Conservation (phyloP, 2,113 vertebrate genomes). For the Oceanites oceanicus region DNA sequence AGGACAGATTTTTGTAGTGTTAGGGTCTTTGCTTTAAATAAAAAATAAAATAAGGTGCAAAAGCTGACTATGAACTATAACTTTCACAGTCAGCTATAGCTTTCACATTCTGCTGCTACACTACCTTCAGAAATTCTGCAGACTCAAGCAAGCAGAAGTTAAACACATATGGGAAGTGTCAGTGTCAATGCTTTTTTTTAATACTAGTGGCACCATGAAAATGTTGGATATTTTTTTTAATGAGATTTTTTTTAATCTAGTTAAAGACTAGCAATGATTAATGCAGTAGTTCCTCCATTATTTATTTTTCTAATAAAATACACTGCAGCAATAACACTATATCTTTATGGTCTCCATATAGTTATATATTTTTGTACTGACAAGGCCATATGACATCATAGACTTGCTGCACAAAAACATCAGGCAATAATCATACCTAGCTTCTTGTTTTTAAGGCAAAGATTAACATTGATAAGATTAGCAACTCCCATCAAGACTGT, state of each 20-base stretch:
- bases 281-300: background rate
- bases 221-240: background rate
- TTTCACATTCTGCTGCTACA: background rate
- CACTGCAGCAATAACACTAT: background rate
- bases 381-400: background rate
- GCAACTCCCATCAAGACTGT: background rate
- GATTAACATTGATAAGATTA: background rate
- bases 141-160: background rate
- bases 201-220: background rate
- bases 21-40: background rate
- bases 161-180: background rate
- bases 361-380: background rate
- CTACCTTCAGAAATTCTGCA: background rate
- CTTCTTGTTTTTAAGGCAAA: background rate
- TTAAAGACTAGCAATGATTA: background rate
- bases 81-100: background rate
- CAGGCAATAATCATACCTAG: background rate
- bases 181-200: background rate
- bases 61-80: background rate
- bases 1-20: background rate
- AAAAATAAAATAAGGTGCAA: background rate
- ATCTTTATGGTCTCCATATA: background rate
- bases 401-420: background rate
- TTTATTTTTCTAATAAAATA: background rate
- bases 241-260: background rate